Base-by-base conservation (phyloP, 2,888 invertebrate species). In the Cremastobaeus sp. region DNA sequence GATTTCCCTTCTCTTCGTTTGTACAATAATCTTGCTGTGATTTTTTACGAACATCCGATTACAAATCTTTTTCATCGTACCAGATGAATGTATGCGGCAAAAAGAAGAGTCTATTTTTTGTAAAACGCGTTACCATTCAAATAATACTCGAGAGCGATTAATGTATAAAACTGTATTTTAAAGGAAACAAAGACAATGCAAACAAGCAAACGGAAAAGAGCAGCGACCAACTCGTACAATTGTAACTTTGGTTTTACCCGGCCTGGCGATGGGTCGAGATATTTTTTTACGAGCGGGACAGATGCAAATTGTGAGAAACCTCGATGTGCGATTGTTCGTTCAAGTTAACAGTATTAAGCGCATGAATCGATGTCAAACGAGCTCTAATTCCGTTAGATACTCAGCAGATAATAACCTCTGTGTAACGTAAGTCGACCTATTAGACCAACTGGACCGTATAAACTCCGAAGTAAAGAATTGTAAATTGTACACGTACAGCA, bases 1-100 rank as follows among this genome's bases (percentile, higher is more conserved):
- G 3, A 12, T 35, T 47, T 35, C 25, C 39, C 9, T 30, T 69
- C 34, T 37, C 39, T 62, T 70, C 32, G 17, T 70, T 70, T 55
- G 41, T 62, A 55, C 55, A 62, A 62, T 41, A 62, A 70, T 55
- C 28, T 55, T 48, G 70, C 70, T 70, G 70, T 62, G 70, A 70
- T 62, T 62, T 54, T 60, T 60, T 60, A 70, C 55, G 17, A 41
- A 48, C 60, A 45, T 54, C 52, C 59, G 21, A 48, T 47, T 45
- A 60, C 45, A 60, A 69, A 47, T 60, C 60, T 60, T 60, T 60
- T 52, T 59, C 59, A 28, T 50, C 37, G 50, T 60, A 54, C 47
- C 28, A 60, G 20, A 37, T 52, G 54, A 69, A 21, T 15, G n/a
- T 28, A 28, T 15, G 35, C 54, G 68, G 12, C 15, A 35, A 48